These are phyloP conservation scores for Dromiciops gliroides DNA, from an alignment of 2,113 vertebrate species.

Conservation along the genomic window DNA sequence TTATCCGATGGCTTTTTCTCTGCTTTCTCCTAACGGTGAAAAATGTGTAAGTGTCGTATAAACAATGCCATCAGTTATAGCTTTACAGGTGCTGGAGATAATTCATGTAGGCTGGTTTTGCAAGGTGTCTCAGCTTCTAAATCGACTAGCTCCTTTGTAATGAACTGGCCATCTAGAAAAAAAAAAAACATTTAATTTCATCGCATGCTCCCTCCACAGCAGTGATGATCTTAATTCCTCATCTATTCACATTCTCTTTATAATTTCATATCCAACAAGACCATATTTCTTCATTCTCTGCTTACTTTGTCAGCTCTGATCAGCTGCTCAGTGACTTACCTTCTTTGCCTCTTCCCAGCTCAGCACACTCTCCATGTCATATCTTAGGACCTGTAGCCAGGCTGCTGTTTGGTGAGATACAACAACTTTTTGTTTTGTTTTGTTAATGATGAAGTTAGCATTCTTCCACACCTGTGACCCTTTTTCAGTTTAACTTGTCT, in stretches of 20 bases:
- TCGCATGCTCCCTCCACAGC: background rate
- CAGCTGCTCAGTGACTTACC: background rate
- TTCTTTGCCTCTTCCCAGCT: background rate
- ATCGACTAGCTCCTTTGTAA: background rate
- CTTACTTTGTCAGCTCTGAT: background rate
- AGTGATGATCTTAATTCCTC: background rate
- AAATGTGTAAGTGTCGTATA: background rate
- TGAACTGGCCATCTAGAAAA: background rate
- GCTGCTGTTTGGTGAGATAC: background rate
- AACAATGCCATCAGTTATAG: background rate
- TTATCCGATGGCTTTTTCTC: conserved; percentile 2
- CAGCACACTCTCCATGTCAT: background rate
- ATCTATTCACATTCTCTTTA: background rate
- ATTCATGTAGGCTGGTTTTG: background rate
- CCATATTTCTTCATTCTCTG: background rate
- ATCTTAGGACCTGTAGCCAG: background rate
- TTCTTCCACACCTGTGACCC: background rate
- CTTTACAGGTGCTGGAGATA: background rate
- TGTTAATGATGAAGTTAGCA: background rate
- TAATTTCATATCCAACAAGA: no score
- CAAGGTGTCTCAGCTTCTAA: background rate
- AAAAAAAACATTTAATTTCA: background rate
- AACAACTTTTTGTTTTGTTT: background rate
- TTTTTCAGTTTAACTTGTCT: background rate
- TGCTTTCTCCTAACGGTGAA: conserved; percentile 7